Percentiles rank a stretch among this genome's conserved stretches.
These are phyloP conservation scores for Apteryx mantelli DNA, from an alignment of 2,113 vertebrate species.

Conservation along the genomic window DNA sequence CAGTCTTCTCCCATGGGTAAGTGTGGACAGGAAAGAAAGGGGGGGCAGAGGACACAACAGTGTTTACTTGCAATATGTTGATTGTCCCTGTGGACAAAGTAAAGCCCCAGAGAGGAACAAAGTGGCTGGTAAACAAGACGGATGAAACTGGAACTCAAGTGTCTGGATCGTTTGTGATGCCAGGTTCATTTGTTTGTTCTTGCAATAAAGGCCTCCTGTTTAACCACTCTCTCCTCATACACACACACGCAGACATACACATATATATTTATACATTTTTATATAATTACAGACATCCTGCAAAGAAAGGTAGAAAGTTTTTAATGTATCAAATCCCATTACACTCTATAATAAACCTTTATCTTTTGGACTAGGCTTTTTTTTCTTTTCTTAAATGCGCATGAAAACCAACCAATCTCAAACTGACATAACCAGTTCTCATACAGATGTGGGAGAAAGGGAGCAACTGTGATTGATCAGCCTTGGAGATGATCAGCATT, in stretches of 20 bases:
- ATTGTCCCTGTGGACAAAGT: neutral
- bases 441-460: neutral
- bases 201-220: neutral
- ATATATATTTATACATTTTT: neutral
- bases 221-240: neutral
- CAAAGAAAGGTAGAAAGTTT: neutral
- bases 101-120: neutral
- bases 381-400: neutral
- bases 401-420: neutral
- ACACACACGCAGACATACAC: neutral
- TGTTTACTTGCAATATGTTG: neutral
- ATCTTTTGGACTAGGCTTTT: neutral
- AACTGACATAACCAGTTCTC: rapidly evolving
- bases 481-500: neutral
- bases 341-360: neutral
- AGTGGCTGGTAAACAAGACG: neutral
- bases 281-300: neutral
- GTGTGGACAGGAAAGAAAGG: neutral
- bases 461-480: neutral
- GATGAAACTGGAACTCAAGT: neutral
- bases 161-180: rapidly evolving
- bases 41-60: neutral
- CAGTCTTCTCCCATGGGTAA: neutral
- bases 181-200: neutral
- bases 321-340: neutral